Percentiles rank a stretch among this genome's conserved stretches.
Conservation (phyloP, 2,888 invertebrate species). For the Syrista parreyssii region DNA sequence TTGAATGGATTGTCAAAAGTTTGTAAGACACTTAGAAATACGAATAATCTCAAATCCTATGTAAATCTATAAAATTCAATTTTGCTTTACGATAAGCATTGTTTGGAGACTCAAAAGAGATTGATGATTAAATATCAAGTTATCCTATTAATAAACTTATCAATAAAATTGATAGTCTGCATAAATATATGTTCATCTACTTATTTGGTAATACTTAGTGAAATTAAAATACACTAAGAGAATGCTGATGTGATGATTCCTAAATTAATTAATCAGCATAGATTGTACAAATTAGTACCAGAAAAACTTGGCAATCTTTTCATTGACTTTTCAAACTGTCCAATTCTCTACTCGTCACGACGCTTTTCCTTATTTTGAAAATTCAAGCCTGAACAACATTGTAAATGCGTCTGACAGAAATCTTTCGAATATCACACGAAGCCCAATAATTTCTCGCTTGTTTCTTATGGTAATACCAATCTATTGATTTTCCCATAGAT, state of each 20-base stretch:
- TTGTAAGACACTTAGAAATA: not conserved
- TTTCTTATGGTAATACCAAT: slow-evolving; percentile 38
- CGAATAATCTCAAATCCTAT: not conserved
- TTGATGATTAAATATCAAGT: not conserved
- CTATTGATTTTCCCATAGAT: slow-evolving; percentile 38
- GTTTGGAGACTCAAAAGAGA: not conserved
- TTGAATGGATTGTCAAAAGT: not conserved
- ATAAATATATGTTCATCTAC: not conserved
- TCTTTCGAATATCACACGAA: slow-evolving; percentile 17
- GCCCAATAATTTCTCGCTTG: slow-evolving; percentile 22
- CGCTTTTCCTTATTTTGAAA: not conserved
- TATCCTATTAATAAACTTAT: no score
- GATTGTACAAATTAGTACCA: not conserved
- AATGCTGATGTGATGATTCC: not conserved
- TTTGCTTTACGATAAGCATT: not conserved
- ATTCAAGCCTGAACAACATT: not conserved
- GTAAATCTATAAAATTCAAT: not conserved
- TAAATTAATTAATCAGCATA: not conserved
- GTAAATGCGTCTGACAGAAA: slow-evolving; percentile 2
- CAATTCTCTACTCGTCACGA: not conserved
- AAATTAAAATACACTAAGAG: not conserved
- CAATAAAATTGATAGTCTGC: not conserved
- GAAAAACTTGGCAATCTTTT: not conserved
- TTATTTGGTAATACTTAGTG: not conserved
- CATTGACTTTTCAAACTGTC: not conserved